phyloP scores from a whole-genome alignment of 2,797 vertebrate species.

The Spheniscus humboldti region DNA sequence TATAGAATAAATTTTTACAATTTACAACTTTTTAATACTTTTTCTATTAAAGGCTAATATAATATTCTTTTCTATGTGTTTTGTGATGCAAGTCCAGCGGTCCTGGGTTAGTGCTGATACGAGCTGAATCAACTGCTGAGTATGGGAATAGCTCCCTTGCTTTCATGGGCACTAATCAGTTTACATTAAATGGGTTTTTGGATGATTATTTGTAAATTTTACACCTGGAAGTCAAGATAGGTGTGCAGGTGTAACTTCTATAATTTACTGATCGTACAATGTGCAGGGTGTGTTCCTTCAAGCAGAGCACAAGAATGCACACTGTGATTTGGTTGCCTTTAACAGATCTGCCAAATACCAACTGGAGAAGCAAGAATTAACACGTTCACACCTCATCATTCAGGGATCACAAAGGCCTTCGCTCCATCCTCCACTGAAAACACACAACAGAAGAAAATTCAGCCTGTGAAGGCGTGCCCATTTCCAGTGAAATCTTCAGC shows the following conservation, averaged over 20 bases:
- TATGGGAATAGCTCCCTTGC: not conserved
- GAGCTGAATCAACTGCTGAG: not conserved
- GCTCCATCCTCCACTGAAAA: not conserved
- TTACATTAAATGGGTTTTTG: not conserved
- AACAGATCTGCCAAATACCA: not conserved
- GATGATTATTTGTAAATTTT: not conserved
- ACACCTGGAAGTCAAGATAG: not conserved
- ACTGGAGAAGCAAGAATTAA: conserved; percentile 24
- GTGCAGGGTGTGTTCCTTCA: not conserved
- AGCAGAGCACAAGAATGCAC: not conserved
- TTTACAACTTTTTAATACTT: not conserved
- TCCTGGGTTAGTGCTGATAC: not conserved
- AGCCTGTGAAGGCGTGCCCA: not conserved
- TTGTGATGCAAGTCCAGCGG: not conserved
- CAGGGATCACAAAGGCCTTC: not conserved
- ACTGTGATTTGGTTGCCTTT: not conserved
- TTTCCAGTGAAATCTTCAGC: not conserved
- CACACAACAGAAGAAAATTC: not conserved
- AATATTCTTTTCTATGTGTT: not conserved
- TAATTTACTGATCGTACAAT: not conserved
- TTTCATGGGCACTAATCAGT: not conserved
- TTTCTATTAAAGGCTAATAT: not conserved
- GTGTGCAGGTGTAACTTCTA: not conserved
- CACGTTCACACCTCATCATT: not conserved
- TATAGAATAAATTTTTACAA: not conserved